Conservation (phyloP, 2,888 invertebrate genomes). For the Oscheius sp. region DNA sequence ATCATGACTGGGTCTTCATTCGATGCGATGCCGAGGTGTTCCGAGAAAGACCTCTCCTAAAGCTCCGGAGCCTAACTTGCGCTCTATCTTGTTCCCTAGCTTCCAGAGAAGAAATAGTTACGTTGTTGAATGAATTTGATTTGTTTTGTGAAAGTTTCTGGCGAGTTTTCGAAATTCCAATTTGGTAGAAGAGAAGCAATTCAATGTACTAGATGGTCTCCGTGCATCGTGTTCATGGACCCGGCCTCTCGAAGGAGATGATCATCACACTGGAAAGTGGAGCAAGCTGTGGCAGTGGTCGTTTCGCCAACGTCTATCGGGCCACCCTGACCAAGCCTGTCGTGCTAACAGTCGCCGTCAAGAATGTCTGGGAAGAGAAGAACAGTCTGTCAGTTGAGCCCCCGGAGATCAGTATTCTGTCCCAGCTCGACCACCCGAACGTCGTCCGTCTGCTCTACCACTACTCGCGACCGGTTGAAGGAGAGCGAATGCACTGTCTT, state of each 20-base stretch:
- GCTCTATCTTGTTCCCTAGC: constrained; percentile 12
- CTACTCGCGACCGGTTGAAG: constrained; percentile 41
- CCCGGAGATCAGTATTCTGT: constrained; percentile 45
- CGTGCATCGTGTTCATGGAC: constrained; percentile 21
- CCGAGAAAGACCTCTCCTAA: constrained; percentile 46
- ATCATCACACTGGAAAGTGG: constrained; percentile 32
- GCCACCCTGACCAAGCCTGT: constrained; percentile 50
- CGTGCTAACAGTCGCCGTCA: constrained; percentile 55
- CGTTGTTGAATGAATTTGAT: no score
- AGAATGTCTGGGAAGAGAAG: constrained; percentile 57
- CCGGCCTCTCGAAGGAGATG: background rate
- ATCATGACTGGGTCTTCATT: constrained; percentile 37
- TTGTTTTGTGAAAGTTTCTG: no score
- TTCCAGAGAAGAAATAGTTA: no score
- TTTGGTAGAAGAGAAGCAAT: no score
- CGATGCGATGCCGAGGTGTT: constrained; percentile 30
- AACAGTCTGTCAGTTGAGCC: background rate
- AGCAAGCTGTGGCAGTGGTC: constrained; percentile 53
- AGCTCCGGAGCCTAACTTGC: constrained; percentile 42
- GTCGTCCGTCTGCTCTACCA: constrained; percentile 57
- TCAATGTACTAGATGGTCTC: constrained; percentile 5
- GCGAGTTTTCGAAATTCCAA: no score
- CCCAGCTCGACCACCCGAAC: constrained; percentile 54
- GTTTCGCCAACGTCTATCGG: constrained; percentile 63
- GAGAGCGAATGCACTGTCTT: constrained; percentile 54